Base-by-base conservation (phyloP, 1,140 invertebrate species). In the Ips nitidus region DNA sequence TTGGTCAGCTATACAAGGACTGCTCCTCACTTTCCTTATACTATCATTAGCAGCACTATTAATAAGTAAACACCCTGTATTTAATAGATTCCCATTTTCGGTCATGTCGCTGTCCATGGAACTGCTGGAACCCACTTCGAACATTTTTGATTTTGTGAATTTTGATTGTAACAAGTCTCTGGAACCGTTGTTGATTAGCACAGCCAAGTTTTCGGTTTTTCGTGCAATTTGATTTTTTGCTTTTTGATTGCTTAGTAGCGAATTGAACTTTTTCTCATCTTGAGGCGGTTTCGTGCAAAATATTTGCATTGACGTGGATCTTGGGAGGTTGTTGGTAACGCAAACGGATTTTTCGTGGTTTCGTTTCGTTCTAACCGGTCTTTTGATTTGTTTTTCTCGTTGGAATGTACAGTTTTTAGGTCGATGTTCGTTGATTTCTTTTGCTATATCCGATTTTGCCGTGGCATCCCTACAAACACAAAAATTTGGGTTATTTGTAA, bases 1-100 rank as follows among this genome's bases (percentile, higher is more conserved):
- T 75, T 84, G 83, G 62, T 85, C 82, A 66, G 83, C 78, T 45
- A 85, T 81, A 40, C 86, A 87, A 37, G 86, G 84, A 43, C 86
- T 86, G 76, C 86, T 88, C 77, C 85, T 82, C 55, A 86, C 87
- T 79, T 87, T 86, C 66, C 85, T 78, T 72, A 88, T 75, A 53
- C 68, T 52, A 65, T 53, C 55, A 39, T 41, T 60, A 36, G 56
- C 37, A 36, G 36, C 57, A 6, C 39, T 45, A 59, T 50, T 55
- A 59, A 40, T 65, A 66, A 36, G 22, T 47, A 59, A 64, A 62
- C 58, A 71, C 66, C 66, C 70, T 73, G 69, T 73, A 71, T 72
- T 70, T 38, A 41, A 41, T 3, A 61, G 55, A 40, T 67, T 47
- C 6, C 41, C 4, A 47, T 8, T 66, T 50, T 52, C 55, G 3